Evolutionary conservation across 2,888 invertebrate species (phyloP).

Genomic region (Melinaea menophilus): DNA sequence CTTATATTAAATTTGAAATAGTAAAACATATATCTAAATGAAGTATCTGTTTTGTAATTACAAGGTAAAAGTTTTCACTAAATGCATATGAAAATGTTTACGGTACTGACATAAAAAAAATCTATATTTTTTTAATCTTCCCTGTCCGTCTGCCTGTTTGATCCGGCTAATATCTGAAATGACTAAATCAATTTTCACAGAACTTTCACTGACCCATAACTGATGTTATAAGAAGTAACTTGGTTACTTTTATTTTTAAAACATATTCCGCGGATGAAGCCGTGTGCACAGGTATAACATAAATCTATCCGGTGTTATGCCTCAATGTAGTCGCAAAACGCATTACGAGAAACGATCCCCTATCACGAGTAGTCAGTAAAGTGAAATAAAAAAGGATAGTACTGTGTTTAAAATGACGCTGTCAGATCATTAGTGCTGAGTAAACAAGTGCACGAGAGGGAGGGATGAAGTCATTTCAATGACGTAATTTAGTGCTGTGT

Average conservation of each 20-base stretch:
- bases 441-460: slow-evolving; percentile 2
- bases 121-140: not conserved
- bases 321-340: not conserved
- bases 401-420: slow-evolving; percentile 4
- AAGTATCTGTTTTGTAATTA: too few relatives aligned
- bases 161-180: too few relatives aligned
- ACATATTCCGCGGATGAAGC: too few relatives aligned
- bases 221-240: too few relatives aligned
- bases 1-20: too few relatives aligned
- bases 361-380: slow-evolving; percentile 8
- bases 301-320: not conserved
- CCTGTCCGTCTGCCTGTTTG: not conserved
- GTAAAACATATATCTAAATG: too few relatives aligned
- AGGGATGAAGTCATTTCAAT: not conserved
- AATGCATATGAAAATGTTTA: too few relatives aligned
- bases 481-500: not conserved
- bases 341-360: not conserved
- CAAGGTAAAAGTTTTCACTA: too few relatives aligned
- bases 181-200: too few relatives aligned
- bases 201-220: too few relatives aligned
- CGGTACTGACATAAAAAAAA: not conserved
- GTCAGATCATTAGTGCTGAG: slow-evolving; percentile 35
- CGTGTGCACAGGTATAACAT: not conserved
- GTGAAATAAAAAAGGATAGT: slow-evolving; percentile 5
- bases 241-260: too few relatives aligned